Evolutionary conservation across 1,140 invertebrate genomes (phyloP), one percentile per base, ranked within the genome.

Genomic region (Cylas formicarius): DNA sequence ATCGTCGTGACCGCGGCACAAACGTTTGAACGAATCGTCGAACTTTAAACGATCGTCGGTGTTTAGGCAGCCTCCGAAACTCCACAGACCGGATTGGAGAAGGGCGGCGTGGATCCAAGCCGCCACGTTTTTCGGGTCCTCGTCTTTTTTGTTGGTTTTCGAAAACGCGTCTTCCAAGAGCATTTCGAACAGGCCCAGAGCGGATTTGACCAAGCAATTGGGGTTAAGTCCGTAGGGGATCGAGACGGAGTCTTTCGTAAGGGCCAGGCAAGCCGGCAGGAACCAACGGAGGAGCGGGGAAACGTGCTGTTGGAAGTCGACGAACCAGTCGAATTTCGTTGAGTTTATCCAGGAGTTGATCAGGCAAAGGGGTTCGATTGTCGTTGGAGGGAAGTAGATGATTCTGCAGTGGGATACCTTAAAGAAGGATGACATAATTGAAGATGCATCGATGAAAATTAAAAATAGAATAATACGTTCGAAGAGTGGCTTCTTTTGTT

Each of bases 361-460:
- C 50, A 82, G 74, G 3, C 79, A 71, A 27, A 63, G 62, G 72
- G 78, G 83, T 2, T 79, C 79, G 10, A 91, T 63, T 2, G 76
- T 77, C 1, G 68, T 60, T 0, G 86, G 80, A 58, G 91, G 86
- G 69, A 93, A 81, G 61, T 92, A 93, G 49, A 95, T 89, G 82
- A 94, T 91, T 26, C 88, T 87, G 67, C 90, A 94, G 10, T 89
- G 75, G 22, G 87, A 88, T 5, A 64, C 44, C 58, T 61, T 14
- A 18, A 55, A 58, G 34, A n/a, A n/a, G n/a, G n/a, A n/a, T n/a
- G n/a, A n/a, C n/a, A n/a, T n/a, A n/a, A n/a, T n/a, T n/a, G n/a
- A n/a, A n/a, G n/a, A n/a, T n/a, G n/a, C n/a, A n/a, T n/a, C n/a
- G n/a, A n/a, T n/a, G n/a, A n/a, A n/a, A n/a, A n/a, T n/a, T n/a